phyloP scores from a whole-genome alignment of 2,797 vertebrate genomes.

The Spinus pinus region DNA sequence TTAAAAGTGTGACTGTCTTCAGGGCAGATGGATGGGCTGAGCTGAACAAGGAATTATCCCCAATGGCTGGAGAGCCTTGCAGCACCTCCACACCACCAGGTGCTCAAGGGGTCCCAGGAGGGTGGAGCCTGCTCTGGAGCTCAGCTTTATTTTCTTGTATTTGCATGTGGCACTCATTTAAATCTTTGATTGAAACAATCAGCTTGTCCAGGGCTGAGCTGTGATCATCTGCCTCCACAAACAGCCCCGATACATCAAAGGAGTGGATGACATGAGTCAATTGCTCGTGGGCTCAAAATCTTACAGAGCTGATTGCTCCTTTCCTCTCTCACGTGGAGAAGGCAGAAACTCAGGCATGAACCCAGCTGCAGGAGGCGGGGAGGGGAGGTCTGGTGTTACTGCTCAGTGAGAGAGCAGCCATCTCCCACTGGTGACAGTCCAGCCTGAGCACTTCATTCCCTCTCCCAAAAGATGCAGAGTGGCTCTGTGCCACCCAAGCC shows the following conservation, averaged over 20 bases:
- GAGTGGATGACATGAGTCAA: constrained; percentile 1
- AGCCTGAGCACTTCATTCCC: fast-evolving
- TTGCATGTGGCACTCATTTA: constrained; percentile 53
- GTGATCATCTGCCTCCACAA: constrained; percentile 37
- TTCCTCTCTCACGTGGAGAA: neutral
- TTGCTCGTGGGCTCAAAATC: neutral
- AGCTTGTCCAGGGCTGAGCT: neutral
- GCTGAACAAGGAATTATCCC: fast-evolving
- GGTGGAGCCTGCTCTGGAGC: neutral
- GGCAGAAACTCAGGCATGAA: neutral
- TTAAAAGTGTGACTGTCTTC: neutral
- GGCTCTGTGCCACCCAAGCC: fast-evolving
- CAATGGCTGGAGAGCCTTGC: neutral
- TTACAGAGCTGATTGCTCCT: neutral
- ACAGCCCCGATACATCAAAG: constrained; percentile 9
- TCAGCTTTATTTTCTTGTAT: neutral
- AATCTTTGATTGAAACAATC: constrained; percentile 59
- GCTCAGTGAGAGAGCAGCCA: neutral
- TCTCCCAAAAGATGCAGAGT: neutral
- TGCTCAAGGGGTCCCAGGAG: neutral
- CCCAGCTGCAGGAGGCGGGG: neutral
- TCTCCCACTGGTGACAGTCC: fast-evolving
- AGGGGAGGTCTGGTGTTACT: fast-evolving
- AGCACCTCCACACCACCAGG: neutral
- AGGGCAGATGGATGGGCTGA: fast-evolving